Conservation (phyloP, 2,888 invertebrate genomes). For the Cremastinae sp. region DNA sequence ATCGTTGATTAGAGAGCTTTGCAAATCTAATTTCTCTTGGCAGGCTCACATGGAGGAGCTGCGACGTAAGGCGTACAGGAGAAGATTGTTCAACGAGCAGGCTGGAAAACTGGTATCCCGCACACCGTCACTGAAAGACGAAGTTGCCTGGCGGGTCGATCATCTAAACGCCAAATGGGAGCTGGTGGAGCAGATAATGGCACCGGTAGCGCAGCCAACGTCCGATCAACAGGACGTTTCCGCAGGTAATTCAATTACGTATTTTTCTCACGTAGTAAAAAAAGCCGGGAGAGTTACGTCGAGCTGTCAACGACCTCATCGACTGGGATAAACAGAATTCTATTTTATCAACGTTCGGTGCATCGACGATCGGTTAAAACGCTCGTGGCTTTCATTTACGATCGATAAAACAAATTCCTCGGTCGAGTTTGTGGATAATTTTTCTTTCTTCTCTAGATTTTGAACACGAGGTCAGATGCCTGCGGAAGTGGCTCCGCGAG, state of each 20-base stretch:
- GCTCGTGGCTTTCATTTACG: neutral
- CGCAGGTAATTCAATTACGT: slow-evolving; percentile 72
- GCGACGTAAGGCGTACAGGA: slow-evolving; percentile 86
- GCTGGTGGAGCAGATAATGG: slow-evolving; percentile 86
- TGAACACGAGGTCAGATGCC: slow-evolving; percentile 87
- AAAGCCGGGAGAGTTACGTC: neutral
- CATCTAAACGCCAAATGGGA: slow-evolving; percentile 91
- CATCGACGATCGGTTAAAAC: neutral
- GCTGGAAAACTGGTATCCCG: slow-evolving; percentile 86
- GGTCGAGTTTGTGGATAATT: neutral
- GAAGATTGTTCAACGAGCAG: slow-evolving; percentile 89
- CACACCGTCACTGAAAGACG: slow-evolving; percentile 84
- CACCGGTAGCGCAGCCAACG: slow-evolving; percentile 81
- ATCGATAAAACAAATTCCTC: slow-evolving; percentile 11
- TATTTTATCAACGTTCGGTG: slow-evolving; percentile 29
- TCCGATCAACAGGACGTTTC: slow-evolving; percentile 77
- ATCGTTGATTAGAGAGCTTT: slow-evolving; percentile 9
- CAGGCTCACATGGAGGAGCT: slow-evolving; percentile 90
- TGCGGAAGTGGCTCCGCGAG: slow-evolving; percentile 92
- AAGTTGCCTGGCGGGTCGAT: slow-evolving; percentile 87
- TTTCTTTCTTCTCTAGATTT: slow-evolving; percentile 82
- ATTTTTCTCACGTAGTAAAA: slow-evolving; percentile 22
- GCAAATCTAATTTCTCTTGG: slow-evolving; percentile 68
- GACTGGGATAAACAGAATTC: slow-evolving; percentile 35
- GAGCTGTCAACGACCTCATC: slow-evolving; percentile 24